Percentiles rank a stretch among this genome's conserved stretches.
Evolutionary conservation across 2,888 invertebrate species (phyloP).

Genomic region (Latrodectus elegans): DNA sequence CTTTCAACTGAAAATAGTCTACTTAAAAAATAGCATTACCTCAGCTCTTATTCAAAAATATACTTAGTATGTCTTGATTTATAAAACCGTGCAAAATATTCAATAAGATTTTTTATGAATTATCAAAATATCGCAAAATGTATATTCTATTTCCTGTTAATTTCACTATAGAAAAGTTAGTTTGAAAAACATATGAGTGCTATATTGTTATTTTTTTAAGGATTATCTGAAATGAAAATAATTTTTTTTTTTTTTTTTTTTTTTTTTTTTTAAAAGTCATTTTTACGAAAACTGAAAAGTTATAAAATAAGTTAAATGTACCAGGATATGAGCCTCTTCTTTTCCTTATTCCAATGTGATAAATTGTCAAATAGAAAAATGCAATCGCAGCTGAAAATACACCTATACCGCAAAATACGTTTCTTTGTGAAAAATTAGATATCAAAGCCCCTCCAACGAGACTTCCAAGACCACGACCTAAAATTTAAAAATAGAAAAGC

Average conservation of each 20-base stretch:
- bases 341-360: constrained; percentile 54
- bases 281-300: neutral
- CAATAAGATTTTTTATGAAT: too few species aligned
- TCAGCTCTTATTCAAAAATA: too few species aligned
- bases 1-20: too few species aligned
- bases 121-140: neutral
- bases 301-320: neutral
- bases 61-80: too few species aligned
- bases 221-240: neutral
- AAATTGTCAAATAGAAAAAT: constrained; percentile 57
- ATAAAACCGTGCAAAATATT: too few species aligned
- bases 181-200: neutral
- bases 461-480: constrained; percentile 67
- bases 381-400: constrained; percentile 58
- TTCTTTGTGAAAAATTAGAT: constrained; percentile 39
- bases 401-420: constrained; percentile 60
- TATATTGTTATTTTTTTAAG: neutral
- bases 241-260: neutral
- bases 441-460: constrained; percentile 54
- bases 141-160: too few species aligned
- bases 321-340: constrained; percentile 45
- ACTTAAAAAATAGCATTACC: too few species aligned
- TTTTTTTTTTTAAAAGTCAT: too few species aligned
- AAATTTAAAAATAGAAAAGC: neutral
- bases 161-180: neutral